phyloP scores from a whole-genome alignment of 1,140 invertebrate genomes.

The Trichonephila clavata region DNA sequence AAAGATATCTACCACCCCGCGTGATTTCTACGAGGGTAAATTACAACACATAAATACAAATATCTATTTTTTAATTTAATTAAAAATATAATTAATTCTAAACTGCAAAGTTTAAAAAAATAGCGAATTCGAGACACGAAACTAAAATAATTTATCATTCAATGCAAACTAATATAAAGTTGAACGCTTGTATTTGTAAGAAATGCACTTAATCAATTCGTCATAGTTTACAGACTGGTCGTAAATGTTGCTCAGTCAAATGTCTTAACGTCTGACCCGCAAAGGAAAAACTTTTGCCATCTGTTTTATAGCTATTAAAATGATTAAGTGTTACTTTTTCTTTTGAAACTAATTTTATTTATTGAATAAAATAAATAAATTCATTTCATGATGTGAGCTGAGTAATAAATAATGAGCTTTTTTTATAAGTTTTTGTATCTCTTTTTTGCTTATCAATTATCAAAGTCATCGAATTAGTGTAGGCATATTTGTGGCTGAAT shows the following conservation, averaged over 20 bases:
- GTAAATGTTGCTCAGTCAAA: slow-evolving; percentile 15
- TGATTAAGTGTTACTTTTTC: not conserved
- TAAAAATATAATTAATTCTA: not conserved
- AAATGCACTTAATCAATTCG: not conserved
- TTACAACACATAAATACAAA: too few species aligned
- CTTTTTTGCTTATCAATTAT: too few species aligned
- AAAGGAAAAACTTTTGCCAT: not conserved
- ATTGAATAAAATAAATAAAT: not conserved
- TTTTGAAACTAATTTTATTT: not conserved
- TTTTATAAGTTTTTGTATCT: too few species aligned
- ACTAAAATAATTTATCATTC: not conserved
- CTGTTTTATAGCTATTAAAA: slow-evolving; percentile 37
- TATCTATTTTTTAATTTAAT: not conserved
- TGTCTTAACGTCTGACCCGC: not conserved
- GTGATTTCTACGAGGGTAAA: too few species aligned
- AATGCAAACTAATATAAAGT: not conserved
- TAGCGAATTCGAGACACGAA: not conserved
- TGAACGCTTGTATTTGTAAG: not conserved
- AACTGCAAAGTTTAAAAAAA: not conserved
- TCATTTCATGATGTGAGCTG: too few species aligned
- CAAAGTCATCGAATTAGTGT: too few species aligned
- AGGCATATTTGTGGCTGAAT: too few species aligned
- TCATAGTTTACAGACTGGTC: slow-evolving; percentile 14
- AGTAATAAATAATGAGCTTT: too few species aligned
- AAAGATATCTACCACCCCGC: too few species aligned